phyloP scores from a whole-genome alignment of 2,113 vertebrate species.

The Sapayoa aenigma region DNA sequence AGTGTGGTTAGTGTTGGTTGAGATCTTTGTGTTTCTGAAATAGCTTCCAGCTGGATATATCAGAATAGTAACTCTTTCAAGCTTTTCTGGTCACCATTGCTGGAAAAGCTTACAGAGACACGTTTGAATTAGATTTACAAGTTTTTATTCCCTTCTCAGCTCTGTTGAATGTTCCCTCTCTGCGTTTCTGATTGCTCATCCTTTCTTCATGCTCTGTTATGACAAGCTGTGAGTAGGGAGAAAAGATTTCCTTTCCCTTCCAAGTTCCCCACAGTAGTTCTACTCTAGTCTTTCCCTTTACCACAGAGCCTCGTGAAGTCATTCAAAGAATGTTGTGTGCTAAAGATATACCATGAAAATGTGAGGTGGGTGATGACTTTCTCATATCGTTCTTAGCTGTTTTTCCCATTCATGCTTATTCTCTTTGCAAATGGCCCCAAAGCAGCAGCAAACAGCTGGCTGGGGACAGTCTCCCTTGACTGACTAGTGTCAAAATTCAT shows the following conservation, averaged over 20 bases:
- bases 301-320: neutral
- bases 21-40: conserved; percentile 1
- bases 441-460: neutral
- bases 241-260: conserved; percentile 29
- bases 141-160: neutral
- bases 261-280: neutral
- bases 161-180: neutral
- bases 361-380: neutral
- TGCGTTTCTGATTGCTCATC: neutral
- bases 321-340: conserved; percentile 19
- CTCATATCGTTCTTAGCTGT: neutral
- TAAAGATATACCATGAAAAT: conserved; percentile 9
- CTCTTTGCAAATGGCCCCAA: neutral
- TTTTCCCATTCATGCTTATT: neutral
- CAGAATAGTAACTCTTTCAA: neutral
- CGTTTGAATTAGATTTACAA: neutral
- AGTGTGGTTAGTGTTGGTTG: neutral
- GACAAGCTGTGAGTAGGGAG: neutral
- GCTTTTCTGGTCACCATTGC: neutral
- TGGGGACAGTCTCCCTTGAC: neutral
- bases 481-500: neutral
- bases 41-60: neutral
- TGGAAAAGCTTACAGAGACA: neutral
- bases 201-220: neutral
- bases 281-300: neutral